phyloP scores from a whole-genome alignment of 2,113 vertebrate genomes.

The Quiscalus mexicanus region DNA sequence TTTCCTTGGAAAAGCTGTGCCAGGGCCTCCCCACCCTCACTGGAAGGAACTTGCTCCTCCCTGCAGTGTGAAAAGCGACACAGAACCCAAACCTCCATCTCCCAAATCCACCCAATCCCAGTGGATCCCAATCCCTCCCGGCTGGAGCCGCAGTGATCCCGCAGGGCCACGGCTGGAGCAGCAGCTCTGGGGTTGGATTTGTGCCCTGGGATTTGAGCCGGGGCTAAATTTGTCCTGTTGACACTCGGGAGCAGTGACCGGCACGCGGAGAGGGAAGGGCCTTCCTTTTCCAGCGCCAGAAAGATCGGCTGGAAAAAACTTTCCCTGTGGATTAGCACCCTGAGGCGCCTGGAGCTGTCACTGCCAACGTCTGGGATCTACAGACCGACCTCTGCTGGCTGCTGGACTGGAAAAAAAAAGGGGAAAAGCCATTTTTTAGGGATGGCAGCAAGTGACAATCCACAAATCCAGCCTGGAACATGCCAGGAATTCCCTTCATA shows the following conservation, averaged over 20 bases:
- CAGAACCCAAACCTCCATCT: no score
- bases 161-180: background rate
- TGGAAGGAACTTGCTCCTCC: background rate
- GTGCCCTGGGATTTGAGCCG: background rate
- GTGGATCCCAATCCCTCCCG: background rate
- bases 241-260: background rate
- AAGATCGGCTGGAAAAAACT: background rate
- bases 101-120: background rate
- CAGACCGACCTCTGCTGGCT: accelerated
- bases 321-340: background rate
- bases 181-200: background rate
- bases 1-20: background rate
- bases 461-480: background rate
- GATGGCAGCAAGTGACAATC: background rate
- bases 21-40: background rate
- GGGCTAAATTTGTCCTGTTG: background rate
- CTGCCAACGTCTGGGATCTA: background rate
- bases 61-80: background rate
- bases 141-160: background rate
- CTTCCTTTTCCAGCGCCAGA: background rate
- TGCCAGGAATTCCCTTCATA: background rate
- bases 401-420: background rate
- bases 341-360: background rate
- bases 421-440: accelerated
- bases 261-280: background rate